These are phyloP conservation scores for Bolborhynchus lineola DNA, from an alignment of 2,113 vertebrate genomes.

Conservation along the genomic window DNA sequence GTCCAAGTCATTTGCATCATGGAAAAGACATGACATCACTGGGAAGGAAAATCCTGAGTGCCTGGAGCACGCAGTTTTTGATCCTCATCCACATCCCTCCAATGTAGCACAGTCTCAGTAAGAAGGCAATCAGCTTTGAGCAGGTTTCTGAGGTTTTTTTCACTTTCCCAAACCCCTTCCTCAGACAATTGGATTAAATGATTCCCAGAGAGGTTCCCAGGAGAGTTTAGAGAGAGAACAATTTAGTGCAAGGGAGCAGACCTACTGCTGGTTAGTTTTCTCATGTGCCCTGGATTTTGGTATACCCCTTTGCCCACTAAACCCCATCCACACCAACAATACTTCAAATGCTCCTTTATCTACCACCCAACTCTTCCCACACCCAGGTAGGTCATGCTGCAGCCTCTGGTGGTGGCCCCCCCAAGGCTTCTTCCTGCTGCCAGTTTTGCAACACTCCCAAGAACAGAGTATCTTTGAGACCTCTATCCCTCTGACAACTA, in stretches of 20 bases:
- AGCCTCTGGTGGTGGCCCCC: neutral
- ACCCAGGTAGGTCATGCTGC: neutral
- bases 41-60: neutral
- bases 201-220: neutral
- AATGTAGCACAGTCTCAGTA: neutral
- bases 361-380: neutral
- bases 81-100: neutral
- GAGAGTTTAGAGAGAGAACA: neutral
- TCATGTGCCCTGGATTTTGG: neutral
- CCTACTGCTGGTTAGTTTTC: neutral
- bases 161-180: neutral
- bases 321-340: rapidly evolving
- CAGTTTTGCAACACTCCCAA: neutral
- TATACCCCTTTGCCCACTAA: neutral
- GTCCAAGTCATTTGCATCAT: neutral
- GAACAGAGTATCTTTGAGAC: neutral
- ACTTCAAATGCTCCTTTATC: neutral
- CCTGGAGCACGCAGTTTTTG: neutral
- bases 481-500: neutral
- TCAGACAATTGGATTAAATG: neutral
- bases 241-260: neutral
- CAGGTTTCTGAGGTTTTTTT: neutral
- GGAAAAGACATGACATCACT: neutral
- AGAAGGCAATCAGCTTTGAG: neutral
- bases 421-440: neutral